phyloP scores from a whole-genome alignment of 2,797 vertebrate genomes.

The Oreortyx pictus region DNA sequence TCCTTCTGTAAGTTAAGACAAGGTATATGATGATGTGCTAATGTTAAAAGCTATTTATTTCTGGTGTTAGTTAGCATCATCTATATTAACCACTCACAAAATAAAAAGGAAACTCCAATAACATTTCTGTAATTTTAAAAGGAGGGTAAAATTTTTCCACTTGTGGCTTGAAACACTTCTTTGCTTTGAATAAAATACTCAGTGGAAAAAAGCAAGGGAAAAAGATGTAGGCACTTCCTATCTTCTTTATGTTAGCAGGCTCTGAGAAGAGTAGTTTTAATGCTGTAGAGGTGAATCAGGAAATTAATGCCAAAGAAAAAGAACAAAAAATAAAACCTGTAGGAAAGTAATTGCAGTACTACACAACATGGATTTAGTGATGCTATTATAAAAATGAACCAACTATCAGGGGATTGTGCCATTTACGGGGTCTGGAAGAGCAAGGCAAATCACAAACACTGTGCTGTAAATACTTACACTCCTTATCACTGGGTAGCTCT shows the following conservation, averaged over 20 bases:
- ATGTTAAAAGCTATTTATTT: not conserved
- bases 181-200: not conserved
- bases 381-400: not conserved
- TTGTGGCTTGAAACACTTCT: not conserved
- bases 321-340: not conserved
- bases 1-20: not conserved
- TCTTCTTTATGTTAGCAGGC: not conserved
- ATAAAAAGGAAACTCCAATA: not conserved
- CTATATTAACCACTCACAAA: not conserved
- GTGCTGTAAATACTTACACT: not conserved
- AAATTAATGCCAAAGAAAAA: not conserved
- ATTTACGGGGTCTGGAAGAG: not conserved
- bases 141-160: not conserved
- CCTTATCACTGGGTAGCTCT: not conserved
- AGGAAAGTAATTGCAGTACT: not conserved
- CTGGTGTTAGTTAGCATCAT: not conserved
- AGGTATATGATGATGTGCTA: not conserved
- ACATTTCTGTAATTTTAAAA: not conserved
- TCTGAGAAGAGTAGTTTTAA: not conserved
- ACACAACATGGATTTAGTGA: not conserved
- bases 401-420: not conserved
- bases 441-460: not conserved
- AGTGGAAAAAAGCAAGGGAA: not conserved
- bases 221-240: not conserved
- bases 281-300: not conserved